Evolutionary conservation across 2,797 vertebrate species (phyloP).

Genomic region (Artibeus lituratus): DNA sequence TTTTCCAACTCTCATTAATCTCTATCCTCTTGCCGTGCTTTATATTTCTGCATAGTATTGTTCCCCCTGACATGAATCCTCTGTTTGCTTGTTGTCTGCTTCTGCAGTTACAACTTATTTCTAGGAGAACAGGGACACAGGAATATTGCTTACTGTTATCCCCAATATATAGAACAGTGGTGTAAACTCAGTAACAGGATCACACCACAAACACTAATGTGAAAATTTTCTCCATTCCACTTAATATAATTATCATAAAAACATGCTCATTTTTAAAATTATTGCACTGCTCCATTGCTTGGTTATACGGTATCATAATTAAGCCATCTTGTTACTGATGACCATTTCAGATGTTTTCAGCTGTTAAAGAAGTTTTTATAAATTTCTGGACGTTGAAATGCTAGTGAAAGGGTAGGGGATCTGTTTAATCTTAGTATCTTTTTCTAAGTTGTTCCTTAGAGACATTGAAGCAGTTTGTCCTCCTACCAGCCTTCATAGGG

Average conservation of each 20-base stretch:
- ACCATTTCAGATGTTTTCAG: not conserved
- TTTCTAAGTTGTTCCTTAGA: not conserved
- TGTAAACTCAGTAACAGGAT: not conserved
- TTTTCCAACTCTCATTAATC: not conserved
- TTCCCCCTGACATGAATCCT: not conserved
- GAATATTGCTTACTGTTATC: too few species aligned
- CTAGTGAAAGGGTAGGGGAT: not conserved
- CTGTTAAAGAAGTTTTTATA: not conserved
- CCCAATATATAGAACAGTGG: not conserved
- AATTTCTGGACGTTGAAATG: not conserved
- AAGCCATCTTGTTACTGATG: not conserved
- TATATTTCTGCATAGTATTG: not conserved
- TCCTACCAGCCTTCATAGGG: not conserved
- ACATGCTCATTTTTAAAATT: not conserved
- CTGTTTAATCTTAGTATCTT: not conserved
- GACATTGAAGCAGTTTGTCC: not conserved
- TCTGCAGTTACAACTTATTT: not conserved
- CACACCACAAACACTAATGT: not conserved
- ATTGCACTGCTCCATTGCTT: not conserved
- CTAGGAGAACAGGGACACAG: rapidly evolving
- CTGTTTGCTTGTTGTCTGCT: not conserved
- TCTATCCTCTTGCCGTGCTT: not conserved
- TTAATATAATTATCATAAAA: not conserved
- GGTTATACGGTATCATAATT: not conserved
- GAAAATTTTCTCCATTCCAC: not conserved